These are phyloP conservation scores for Nesogale talazaci DNA, from an alignment of 2,113 vertebrate genomes.

Conservation along the genomic window DNA sequence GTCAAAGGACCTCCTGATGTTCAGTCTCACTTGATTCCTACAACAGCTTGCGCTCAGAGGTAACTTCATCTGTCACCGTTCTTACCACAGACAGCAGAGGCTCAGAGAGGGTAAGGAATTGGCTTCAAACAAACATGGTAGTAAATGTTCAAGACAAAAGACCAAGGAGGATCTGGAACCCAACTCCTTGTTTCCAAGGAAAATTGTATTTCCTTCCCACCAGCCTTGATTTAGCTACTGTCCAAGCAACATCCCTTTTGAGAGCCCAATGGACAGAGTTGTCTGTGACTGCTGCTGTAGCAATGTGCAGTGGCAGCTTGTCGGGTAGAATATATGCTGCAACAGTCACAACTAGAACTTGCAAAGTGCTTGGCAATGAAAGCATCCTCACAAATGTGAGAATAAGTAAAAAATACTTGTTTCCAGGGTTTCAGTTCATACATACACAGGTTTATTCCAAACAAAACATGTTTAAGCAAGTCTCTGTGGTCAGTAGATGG, in stretches of 20 bases:
- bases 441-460: no score
- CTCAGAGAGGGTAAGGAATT: background rate
- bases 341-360: background rate
- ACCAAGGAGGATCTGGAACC: background rate
- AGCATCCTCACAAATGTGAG: background rate
- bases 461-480: no score
- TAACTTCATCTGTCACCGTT: conserved; percentile 46
- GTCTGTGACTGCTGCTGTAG: background rate
- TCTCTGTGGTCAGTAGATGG: no score
- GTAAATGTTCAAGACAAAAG: background rate
- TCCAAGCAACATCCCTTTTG: no score
- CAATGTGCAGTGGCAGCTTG: background rate
- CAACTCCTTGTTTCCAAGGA: background rate
- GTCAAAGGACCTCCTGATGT: conserved; percentile 50
- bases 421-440: no score
- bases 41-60: background rate
- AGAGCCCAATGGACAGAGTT: background rate
- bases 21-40: conserved; percentile 48
- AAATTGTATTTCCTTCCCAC: background rate
- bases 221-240: no score
- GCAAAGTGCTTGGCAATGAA: background rate
- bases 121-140: background rate
- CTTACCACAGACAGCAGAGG: background rate
- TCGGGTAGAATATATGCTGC: background rate
- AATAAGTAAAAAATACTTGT: no score